Evolutionary conservation across 2,113 vertebrate species (phyloP), one percentile per base, ranked within the genome.

Genomic region (Orientallactaga bullata): DNA sequence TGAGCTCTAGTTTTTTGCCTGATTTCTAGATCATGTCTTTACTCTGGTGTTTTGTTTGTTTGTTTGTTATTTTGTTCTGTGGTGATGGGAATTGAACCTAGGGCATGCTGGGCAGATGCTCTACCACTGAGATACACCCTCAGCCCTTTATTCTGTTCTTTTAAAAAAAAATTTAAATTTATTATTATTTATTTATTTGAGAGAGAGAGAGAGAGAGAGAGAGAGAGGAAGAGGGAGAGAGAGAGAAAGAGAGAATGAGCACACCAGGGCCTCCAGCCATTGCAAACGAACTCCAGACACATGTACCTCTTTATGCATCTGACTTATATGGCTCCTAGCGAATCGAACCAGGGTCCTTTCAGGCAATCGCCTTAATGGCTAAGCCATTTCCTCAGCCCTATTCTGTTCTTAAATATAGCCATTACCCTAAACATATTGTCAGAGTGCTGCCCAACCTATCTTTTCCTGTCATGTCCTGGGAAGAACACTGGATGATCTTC

Each of bases 1-100:
- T 83, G 84, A 93, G 69, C 39, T 51, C 17, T 60, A 69, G 37
- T 84, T 86, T 90, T 72, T 94, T 88, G 65, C n/a, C 24, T 71
- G 35, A 21, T 21, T 93, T 91, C 32, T 12, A 66, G 39, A 28
- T 58, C 28, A 28, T 42, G 11, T 66, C 76, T 89, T 88, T 58
- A 85, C 85, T 90, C 39, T 84, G 18, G 42, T 47, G 74, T 68
- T 58, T 61, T 63, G 18, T 35, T 26, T 8, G 8, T 18, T 12
- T n/a, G 69, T 47, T 47, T 47, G 42, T 47, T 47, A 47, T 47
- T 47, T 47, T 47, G 42, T 47, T 47, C 42, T 47, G 42, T 47
- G 42, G 42, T 47, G 42, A 16, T 18, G 55, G 24, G 63, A n/a
- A 79, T 68, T 68, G 58, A 35, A 47, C 26, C 24, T 18, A 47